These are phyloP conservation scores for Nyleta sp. DNA, from an alignment of 2,888 invertebrate genomes.

Conservation along the genomic window DNA sequence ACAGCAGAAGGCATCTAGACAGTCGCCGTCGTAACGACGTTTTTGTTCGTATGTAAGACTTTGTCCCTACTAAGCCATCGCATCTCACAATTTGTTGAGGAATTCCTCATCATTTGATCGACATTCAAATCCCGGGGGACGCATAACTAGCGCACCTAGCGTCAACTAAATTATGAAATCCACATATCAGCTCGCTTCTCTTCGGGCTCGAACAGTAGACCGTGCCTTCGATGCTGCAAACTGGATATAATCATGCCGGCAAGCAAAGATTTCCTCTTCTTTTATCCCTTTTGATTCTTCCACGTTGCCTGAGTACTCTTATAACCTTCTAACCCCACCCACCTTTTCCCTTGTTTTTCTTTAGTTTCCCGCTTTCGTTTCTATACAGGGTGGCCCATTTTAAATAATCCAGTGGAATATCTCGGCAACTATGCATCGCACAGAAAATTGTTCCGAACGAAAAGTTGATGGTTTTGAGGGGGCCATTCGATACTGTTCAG, in stretches of 20 bases:
- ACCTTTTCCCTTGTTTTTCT: too few relatives aligned
- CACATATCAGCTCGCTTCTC: constrained; percentile 20
- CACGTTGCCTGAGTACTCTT: too few relatives aligned
- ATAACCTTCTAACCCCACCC: too few relatives aligned
- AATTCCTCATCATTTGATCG: constrained; percentile 18
- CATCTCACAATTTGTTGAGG: constrained; percentile 5
- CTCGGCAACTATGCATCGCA: too few relatives aligned
- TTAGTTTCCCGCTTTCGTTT: too few relatives aligned
- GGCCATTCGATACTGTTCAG: too few relatives aligned
- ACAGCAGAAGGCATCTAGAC: too few relatives aligned
- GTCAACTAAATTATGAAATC: constrained; percentile 36
- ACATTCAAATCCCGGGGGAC: constrained; percentile 27
- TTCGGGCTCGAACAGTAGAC: constrained; percentile 47
- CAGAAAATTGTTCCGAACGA: too few relatives aligned
- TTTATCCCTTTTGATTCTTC: constrained; percentile 9
- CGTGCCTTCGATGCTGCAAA: constrained; percentile 70
- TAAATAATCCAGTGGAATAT: too few relatives aligned
- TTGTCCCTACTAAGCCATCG: constrained; percentile 13
- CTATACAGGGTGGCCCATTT: too few relatives aligned
- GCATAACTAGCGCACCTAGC: constrained; percentile 20
- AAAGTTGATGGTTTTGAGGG: too few relatives aligned
- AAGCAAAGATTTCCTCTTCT: constrained; percentile 58
- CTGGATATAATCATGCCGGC: constrained; percentile 71
- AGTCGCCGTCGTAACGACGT: neutral
- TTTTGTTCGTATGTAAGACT: constrained; percentile 5